These are phyloP conservation scores for Idaea dimidiata DNA, from an alignment of 2,888 invertebrate species.

Conservation along the genomic window DNA sequence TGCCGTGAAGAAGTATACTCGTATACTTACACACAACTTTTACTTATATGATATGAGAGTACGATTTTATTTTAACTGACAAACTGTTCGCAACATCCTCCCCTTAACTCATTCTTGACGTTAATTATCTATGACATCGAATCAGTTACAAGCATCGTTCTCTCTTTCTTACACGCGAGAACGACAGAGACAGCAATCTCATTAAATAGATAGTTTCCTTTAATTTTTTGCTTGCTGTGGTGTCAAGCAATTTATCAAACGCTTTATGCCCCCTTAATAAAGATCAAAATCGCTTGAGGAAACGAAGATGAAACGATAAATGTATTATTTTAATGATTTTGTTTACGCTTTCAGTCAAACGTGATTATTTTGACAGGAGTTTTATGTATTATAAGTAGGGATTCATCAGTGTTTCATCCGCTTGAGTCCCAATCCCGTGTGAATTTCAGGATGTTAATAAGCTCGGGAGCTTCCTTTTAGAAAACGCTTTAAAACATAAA, in stretches of 20 bases:
- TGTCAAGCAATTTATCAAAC: constrained; percentile 1
- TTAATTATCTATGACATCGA: constrained; percentile 69
- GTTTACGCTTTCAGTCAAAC: constrained; percentile 27
- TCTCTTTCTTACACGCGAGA: constrained; percentile 40
- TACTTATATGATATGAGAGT: too few relatives aligned
- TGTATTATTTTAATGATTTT: constrained; percentile 20
- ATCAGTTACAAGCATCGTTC: constrained; percentile 53
- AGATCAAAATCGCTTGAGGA: constrained; percentile 11
- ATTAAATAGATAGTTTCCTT: constrained; percentile 53
- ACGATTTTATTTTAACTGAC: not conserved
- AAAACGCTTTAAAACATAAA: too few relatives aligned
- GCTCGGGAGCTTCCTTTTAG: too few relatives aligned
- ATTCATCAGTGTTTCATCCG: constrained; percentile 12
- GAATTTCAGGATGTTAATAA: too few relatives aligned
- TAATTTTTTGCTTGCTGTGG: constrained; percentile 23
- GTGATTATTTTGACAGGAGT: constrained; percentile 25
- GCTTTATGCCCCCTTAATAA: constrained; percentile 2
- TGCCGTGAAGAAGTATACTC: too few relatives aligned
- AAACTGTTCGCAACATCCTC: constrained; percentile 22
- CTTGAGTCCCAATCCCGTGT: too few relatives aligned
- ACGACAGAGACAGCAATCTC: constrained; percentile 33
- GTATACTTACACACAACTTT: too few relatives aligned
- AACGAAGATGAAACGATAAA: constrained; percentile 10
- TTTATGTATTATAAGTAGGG: constrained; percentile 16
- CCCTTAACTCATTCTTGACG: constrained; percentile 57